A percentile compares a stretch with the other conserved stretches of the same genome.
phyloP scores from a whole-genome alignment of 2,113 vertebrate genomes.

The Ursus arctos region DNA sequence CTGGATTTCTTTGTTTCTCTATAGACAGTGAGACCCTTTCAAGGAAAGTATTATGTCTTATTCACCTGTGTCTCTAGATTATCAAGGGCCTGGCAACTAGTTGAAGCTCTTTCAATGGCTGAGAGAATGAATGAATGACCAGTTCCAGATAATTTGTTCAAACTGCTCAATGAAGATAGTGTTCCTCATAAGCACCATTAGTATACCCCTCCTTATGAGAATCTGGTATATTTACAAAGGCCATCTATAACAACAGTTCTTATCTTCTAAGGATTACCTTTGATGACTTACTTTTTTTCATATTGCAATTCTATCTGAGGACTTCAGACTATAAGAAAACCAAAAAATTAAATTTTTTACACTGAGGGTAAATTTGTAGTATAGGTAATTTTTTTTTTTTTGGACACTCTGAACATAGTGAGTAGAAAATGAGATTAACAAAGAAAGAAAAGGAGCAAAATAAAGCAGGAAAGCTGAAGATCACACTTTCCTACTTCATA shows the following conservation, averaged over 20 bases:
- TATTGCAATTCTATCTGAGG: not conserved
- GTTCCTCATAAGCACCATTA: not conserved
- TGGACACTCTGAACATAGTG: not conserved
- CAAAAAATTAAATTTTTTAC: not conserved
- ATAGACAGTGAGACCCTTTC: not conserved
- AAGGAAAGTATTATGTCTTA: too few relatives aligned
- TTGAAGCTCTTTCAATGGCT: not conserved
- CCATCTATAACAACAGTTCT: not conserved
- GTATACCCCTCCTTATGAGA: not conserved
- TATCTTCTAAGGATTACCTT: not conserved
- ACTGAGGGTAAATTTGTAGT: not conserved
- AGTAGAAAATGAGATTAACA: constrained; percentile 8
- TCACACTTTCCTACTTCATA: not conserved
- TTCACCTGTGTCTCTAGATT: not conserved
- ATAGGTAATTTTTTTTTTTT: not conserved
- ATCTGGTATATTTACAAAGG: not conserved
- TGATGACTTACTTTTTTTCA: not conserved
- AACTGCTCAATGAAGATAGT: not conserved
- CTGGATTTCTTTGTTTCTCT: not conserved
- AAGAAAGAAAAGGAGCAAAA: not conserved
- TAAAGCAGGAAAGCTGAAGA: not conserved
- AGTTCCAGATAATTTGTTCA: not conserved
- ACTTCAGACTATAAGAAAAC: not conserved
- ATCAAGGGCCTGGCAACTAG: not conserved
- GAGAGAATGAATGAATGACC: not conserved